Percentiles rank a stretch among this genome's conserved stretches.
Conservation (phyloP, 2,113 vertebrate genomes). For the Hepsetus odoe region DNA sequence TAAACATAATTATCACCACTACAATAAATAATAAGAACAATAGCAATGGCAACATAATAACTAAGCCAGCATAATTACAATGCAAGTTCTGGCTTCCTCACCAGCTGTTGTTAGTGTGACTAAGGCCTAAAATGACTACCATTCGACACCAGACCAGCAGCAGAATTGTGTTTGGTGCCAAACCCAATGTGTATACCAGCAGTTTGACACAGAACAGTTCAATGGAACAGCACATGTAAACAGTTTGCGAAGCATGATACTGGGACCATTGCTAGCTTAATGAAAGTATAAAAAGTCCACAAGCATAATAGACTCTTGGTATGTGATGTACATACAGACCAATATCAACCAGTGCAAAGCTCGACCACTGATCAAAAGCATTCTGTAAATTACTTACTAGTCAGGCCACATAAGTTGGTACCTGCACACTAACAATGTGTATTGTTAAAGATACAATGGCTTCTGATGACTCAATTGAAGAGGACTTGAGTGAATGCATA, state of each 20-base stretch:
- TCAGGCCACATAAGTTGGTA: neutral
- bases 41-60: conserved; percentile 36
- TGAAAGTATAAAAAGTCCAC: too few species aligned
- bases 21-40: conserved; percentile 45
- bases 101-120: conserved; percentile 12
- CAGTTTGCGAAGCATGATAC: neutral
- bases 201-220: neutral
- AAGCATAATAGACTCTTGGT: neutral
- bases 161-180: conserved; percentile 11
- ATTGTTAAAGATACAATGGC: neutral
- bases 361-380: neutral
- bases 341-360: neutral
- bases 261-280: neutral
- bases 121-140: conserved; percentile 34
- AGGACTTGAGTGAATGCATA: too few species aligned
- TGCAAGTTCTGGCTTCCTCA: conserved; percentile 22
- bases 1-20: conserved; percentile 48
- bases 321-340: neutral
- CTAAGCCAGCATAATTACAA: conserved; percentile 29
- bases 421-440: neutral
- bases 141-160: conserved; percentile 6
- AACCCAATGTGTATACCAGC: neutral
- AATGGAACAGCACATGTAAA: neutral
- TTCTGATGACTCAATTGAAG: neutral
- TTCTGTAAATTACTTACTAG: neutral